phyloP scores from a whole-genome alignment of 2,888 invertebrate genomes.

The Philereme transversata region DNA sequence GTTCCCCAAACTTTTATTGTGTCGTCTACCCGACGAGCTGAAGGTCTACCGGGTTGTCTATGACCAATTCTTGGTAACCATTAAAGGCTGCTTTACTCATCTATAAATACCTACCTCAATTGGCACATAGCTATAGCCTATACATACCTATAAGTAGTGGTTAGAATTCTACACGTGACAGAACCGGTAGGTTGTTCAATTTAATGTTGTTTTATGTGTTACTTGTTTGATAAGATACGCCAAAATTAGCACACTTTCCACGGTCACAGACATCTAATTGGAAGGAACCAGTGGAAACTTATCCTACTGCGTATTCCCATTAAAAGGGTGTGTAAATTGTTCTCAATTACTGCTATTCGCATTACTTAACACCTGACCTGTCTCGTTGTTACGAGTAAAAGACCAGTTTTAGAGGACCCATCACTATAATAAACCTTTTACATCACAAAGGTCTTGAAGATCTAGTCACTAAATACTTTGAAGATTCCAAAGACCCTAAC shows the following conservation, averaged over 20 bases:
- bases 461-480: constrained; percentile 8
- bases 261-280: constrained; percentile 14
- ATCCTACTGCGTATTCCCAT: constrained; percentile 10
- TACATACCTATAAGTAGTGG: too few relatives aligned
- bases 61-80: too few relatives aligned
- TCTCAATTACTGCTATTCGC: constrained; percentile 43
- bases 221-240: too few relatives aligned
- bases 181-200: too few relatives aligned
- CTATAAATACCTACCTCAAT: too few relatives aligned
- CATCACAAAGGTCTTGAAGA: constrained; percentile 12
- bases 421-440: background rate
- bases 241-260: background rate
- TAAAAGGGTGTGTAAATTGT: constrained; percentile 42
- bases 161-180: too few relatives aligned
- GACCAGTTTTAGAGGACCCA: constrained; percentile 19
- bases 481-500: background rate
- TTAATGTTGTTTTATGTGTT: too few relatives aligned
- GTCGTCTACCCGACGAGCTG: too few relatives aligned
- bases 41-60: too few relatives aligned
- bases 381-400: constrained; percentile 30
- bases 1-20: too few relatives aligned
- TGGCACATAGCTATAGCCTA: too few relatives aligned
- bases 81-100: too few relatives aligned
- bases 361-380: constrained; percentile 52
- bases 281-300: constrained; percentile 7